Evolutionary conservation across 2,113 vertebrate species (phyloP), one percentile per base, ranked within the genome.

Genomic region (Phocoena phocoena): DNA sequence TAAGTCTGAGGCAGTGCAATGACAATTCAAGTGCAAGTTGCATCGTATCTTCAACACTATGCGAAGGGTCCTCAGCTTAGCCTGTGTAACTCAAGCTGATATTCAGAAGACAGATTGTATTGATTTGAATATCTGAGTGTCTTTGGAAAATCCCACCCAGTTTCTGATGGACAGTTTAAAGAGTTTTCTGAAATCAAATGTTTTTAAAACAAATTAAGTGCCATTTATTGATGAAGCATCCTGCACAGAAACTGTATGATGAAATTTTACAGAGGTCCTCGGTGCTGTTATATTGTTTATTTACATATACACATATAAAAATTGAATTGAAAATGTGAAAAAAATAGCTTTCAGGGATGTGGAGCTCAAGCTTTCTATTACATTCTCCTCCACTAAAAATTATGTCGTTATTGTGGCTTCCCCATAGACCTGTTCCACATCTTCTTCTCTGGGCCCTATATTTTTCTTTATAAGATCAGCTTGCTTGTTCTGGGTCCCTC

Each of bases 241-340:
- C 70, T 93, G 41, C 26, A 71, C 21, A 92, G 67, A 83, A 95
- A 92, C 68, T 86, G 36, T 83, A 62, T 89, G 67, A 60, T 82
- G 63, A 65, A 70, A 89, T 96, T 93, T 82, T 94, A 97, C 68
- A 77, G 41, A 90, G 17, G 55, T 85, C 41, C 33, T 79, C 79
- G 90, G 90, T 94, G 91, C 96, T 97, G 18, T 95, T 94, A 79
- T n/a, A 63, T 90, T 92, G 74, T 80, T 80, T 83, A n/a, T 93
- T 97, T 94, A 95, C 41, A 82, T 62, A 58, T n/a, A 55, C 86
- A 86, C 23, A 86, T 87, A 76, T 26, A 88, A 90, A 88, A 77
- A 38, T 93, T 91, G 88, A 94, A 84, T 68, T 95, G n/a, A 88
- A 96, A 94, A 86, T 96, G 4, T 92, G 41, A 38, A 15, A 80